These are phyloP conservation scores for Venturia canescens DNA, from an alignment of 1,140 invertebrate species.

Conservation along the genomic window DNA sequence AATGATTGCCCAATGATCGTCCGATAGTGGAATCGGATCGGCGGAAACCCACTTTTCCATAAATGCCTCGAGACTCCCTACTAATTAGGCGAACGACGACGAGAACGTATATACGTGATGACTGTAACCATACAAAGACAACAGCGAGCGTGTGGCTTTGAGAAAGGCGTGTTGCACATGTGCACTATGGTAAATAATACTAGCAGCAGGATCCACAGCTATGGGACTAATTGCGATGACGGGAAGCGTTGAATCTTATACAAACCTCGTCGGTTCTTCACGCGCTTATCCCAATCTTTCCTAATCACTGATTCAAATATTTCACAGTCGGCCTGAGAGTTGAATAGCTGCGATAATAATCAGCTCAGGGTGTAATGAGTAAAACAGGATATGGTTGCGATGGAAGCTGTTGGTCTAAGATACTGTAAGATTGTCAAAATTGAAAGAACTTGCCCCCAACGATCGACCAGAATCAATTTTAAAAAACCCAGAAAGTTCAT, in stretches of 20 bases:
- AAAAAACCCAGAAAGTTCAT: not conserved
- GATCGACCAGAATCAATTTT: not conserved
- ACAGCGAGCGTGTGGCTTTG: conserved; percentile 8
- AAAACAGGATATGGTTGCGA: conserved; percentile 20
- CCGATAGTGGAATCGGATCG: conserved; percentile 69
- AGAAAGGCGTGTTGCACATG: conserved; percentile 18
- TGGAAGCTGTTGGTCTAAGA: not conserved
- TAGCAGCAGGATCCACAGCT: conserved; percentile 17
- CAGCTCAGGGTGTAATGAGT: conserved; percentile 27
- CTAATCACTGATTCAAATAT: conserved; percentile 45
- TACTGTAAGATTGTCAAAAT: not conserved
- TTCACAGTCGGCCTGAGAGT: conserved; percentile 36
- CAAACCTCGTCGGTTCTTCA: conserved; percentile 28
- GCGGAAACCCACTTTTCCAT: conserved; percentile 75
- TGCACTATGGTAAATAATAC: conserved; percentile 11
- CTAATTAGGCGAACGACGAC: conserved; percentile 55
- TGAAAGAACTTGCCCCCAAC: not conserved
- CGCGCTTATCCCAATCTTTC: conserved; percentile 46
- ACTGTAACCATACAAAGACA: not conserved
- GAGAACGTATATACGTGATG: conserved; percentile 34
- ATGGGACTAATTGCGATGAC: conserved; percentile 51
- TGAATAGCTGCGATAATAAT: conserved; percentile 33
- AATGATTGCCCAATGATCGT: conserved; percentile 74
- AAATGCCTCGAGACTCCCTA: conserved; percentile 58
- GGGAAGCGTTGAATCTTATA: conserved; percentile 57